Evolutionary conservation across 2,888 invertebrate species (phyloP).

Genomic region (Uropetala carovei): DNA sequence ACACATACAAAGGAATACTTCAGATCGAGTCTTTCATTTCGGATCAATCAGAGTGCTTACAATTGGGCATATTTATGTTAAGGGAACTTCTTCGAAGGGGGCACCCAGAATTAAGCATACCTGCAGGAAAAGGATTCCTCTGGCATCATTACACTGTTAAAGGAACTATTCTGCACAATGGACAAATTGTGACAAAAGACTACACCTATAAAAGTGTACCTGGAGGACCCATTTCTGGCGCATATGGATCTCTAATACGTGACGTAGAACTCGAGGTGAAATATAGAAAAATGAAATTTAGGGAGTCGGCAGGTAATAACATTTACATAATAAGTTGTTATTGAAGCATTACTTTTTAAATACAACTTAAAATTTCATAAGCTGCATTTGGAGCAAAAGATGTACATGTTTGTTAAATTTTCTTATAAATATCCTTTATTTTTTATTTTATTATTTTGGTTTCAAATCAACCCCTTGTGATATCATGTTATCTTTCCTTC

Average conservation of each 20-base stretch:
- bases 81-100: slow-evolving; percentile 32
- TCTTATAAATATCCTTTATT: too few species aligned
- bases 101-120: slow-evolving; percentile 42
- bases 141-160: slow-evolving; percentile 54
- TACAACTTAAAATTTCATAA: too few species aligned
- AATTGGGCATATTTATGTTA: slow-evolving; percentile 40
- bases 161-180: slow-evolving; percentile 44
- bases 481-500: too few species aligned
- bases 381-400: too few species aligned
- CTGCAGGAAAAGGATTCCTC: slow-evolving; percentile 34
- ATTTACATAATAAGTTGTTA: too few species aligned
- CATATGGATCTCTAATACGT: not conserved
- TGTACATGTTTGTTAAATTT: too few species aligned
- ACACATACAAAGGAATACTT: not conserved
- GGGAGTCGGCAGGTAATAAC: too few species aligned
- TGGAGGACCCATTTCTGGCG: slow-evolving; percentile 40
- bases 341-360: too few species aligned
- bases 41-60: slow-evolving; percentile 2
- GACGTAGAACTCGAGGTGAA: too few species aligned
- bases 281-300: too few species aligned
- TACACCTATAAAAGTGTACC: slow-evolving; percentile 19
- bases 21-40: not conserved
- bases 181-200: slow-evolving; percentile 26
- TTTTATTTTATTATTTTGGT: too few species aligned
- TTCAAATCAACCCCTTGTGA: too few species aligned